These are phyloP conservation scores for Leptinotarsa rubiginosa DNA, from an alignment of 2,888 invertebrate genomes.

Conservation along the genomic window DNA sequence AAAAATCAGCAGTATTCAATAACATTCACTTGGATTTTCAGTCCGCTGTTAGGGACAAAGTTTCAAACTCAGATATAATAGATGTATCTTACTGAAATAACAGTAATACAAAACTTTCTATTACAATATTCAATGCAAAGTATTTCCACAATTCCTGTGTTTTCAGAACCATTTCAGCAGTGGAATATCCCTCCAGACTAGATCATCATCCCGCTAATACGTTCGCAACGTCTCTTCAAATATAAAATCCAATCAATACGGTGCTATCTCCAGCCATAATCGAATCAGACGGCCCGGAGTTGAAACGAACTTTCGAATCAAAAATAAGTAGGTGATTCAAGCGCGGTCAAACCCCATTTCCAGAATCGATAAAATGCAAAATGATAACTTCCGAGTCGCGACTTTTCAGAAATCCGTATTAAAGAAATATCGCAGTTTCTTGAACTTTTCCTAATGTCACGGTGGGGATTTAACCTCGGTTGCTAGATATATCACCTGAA, in stretches of 20 bases:
- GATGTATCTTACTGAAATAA: too few species aligned
- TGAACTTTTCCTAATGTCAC: constrained; percentile 27
- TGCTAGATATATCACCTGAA: neutral
- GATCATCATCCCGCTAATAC: neutral
- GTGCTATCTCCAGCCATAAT: neutral
- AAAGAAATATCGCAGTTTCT: constrained; percentile 8
- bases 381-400: constrained; percentile 12
- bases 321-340: constrained; percentile 17
- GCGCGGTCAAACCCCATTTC: constrained; percentile 15
- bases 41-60: too few species aligned
- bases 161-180: too few species aligned
- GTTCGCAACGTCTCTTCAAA: neutral
- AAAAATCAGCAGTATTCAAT: too few species aligned
- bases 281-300: neutral
- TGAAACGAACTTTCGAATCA: constrained; percentile 11
- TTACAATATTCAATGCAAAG: too few species aligned
- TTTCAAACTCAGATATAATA: too few species aligned
- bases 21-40: too few species aligned
- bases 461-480: constrained; percentile 24
- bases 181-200: too few species aligned
- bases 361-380: constrained; percentile 14
- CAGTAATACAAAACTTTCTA: too few species aligned
- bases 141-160: too few species aligned
- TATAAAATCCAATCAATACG: constrained; percentile 11
- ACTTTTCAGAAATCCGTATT: neutral